Conservation (phyloP, 2,888 invertebrate species). For the Ormyrus thymus region DNA sequence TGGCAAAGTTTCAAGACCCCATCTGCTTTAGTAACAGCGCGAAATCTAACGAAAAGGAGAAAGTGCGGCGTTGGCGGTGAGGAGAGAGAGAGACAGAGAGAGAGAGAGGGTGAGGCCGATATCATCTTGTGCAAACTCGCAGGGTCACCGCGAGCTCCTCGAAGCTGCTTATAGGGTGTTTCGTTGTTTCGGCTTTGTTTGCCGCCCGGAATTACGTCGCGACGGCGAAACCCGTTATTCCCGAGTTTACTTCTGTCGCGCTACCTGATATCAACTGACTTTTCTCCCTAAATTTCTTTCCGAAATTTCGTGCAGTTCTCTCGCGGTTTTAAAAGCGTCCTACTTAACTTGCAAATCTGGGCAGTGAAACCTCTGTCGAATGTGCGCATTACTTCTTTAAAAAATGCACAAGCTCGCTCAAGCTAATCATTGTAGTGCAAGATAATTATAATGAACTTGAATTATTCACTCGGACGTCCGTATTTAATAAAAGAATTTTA, state of each 20-base stretch:
- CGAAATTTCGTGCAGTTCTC: no score
- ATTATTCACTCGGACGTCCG: no score
- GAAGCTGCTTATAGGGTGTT: constrained; percentile 70
- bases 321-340: no score
- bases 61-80: neutral
- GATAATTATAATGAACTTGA: no score
- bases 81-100: constrained; percentile 29
- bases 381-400: no score
- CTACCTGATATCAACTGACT: no score
- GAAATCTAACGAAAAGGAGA: constrained; percentile 69
- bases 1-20: constrained; percentile 72
- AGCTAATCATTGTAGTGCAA: no score
- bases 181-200: constrained; percentile 59
- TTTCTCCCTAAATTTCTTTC: no score
- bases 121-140: constrained; percentile 70
- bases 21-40: constrained; percentile 67
- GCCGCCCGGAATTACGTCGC: constrained; percentile 49
- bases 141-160: constrained; percentile 63
- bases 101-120: constrained; percentile 62
- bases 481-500: no score
- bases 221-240: constrained; percentile 43
- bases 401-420: no score
- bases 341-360: no score
- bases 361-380: no score
- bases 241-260: neutral